Evolutionary conservation across 2,797 vertebrate species (phyloP).

Genomic region (Euthynnus affinis): DNA sequence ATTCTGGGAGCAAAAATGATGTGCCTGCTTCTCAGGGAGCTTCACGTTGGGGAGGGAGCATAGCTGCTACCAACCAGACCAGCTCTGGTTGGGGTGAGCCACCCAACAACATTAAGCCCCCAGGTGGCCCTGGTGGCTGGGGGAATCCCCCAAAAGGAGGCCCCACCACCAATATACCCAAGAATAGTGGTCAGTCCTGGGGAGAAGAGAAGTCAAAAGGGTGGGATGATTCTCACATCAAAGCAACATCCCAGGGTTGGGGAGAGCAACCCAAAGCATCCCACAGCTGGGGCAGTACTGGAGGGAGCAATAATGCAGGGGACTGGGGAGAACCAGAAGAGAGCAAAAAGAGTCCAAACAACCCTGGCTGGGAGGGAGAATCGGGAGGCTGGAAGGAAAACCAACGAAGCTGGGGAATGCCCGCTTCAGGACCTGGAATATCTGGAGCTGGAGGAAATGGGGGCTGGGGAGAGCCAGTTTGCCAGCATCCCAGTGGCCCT

Average conservation of each 20-base stretch:
- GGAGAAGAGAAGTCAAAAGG: constrained; percentile 91
- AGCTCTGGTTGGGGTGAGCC: constrained; percentile 93
- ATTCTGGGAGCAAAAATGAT: constrained; percentile 93
- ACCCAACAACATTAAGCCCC: constrained; percentile 87
- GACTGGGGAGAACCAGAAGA: constrained; percentile 92
- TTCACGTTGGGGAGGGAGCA: constrained; percentile 91
- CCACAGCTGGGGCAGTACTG: constrained; percentile 89
- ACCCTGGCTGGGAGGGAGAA: constrained; percentile 91
- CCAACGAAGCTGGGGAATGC: constrained; percentile 83
- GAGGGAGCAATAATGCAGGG: constrained; percentile 86
- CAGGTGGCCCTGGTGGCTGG: constrained; percentile 92
- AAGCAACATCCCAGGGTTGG: constrained; percentile 91
- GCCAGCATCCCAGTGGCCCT: constrained; percentile 90
- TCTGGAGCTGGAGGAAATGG: constrained; percentile 82
- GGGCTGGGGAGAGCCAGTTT: constrained; percentile 86
- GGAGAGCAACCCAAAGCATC: constrained; percentile 92
- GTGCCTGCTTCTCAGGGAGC: constrained; percentile 91
- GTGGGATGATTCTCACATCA: constrained; percentile 92
- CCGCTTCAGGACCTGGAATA: constrained; percentile 81
- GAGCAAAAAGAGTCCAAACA: constrained; percentile 91
- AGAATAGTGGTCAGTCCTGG: constrained; percentile 90
- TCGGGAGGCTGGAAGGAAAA: constrained; percentile 90
- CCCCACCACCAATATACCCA: constrained; percentile 86
- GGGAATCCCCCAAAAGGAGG: constrained; percentile 89
- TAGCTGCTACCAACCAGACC: constrained; percentile 79